These are phyloP conservation scores for Hylaeus anthracinus DNA, from an alignment of 1,140 invertebrate genomes.

Conservation along the genomic window DNA sequence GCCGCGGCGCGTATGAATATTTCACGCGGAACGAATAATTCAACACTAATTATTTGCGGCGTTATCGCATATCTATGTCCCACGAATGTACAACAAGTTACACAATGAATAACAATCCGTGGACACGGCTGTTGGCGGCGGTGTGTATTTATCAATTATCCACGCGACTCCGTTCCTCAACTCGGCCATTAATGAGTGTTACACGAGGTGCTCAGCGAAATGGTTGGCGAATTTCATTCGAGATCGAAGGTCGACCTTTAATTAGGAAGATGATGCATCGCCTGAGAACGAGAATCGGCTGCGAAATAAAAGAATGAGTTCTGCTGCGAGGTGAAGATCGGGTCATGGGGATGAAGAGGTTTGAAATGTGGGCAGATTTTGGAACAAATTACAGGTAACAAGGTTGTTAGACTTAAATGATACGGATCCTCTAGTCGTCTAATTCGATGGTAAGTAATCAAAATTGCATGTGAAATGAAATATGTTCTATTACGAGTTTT, in stretches of 20 bases:
- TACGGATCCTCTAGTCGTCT: too few species aligned
- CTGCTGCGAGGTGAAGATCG: too few species aligned
- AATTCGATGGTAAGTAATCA: too few species aligned
- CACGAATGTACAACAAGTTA: slow-evolving; percentile 6
- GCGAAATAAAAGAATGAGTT: too few species aligned
- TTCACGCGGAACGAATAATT: slow-evolving; percentile 40
- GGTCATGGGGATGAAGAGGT: too few species aligned
- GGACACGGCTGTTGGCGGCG: neutral
- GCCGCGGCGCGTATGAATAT: slow-evolving; percentile 24
- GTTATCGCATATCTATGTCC: slow-evolving; percentile 39
- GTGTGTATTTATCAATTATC: slow-evolving; percentile 2
- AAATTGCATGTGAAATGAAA: too few species aligned
- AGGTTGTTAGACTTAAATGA: too few species aligned
- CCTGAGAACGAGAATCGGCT: too few species aligned
- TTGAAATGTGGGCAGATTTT: too few species aligned
- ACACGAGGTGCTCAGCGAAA: neutral
- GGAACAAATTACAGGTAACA: too few species aligned
- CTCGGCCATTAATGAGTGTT: neutral
- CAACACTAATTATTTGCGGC: slow-evolving; percentile 39
- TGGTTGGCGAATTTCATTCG: neutral
- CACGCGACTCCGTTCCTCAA: neutral
- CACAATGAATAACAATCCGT: slow-evolving; percentile 37
- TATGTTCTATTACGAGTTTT: too few species aligned
- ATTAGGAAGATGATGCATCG: too few species aligned
- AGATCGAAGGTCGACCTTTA: neutral